Conservation (phyloP, 2,888 invertebrate species). For the Hydriomena furcata region DNA sequence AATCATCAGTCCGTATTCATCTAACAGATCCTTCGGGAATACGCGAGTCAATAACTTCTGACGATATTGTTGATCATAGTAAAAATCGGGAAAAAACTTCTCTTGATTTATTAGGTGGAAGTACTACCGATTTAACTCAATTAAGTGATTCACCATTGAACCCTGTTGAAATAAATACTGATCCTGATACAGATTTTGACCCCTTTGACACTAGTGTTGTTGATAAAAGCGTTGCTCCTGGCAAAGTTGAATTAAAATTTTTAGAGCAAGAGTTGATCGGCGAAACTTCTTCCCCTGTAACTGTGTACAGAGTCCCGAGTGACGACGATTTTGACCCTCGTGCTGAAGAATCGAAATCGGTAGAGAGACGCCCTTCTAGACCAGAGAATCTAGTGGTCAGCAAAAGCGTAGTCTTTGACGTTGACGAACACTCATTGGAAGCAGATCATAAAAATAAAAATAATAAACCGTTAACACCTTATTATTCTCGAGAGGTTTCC, state of each 20-base stretch:
- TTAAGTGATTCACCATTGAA: conserved; percentile 87
- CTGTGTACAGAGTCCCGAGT: conserved; percentile 78
- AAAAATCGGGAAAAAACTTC: conserved; percentile 70
- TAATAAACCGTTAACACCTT: conserved; percentile 91
- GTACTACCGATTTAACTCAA: conserved; percentile 88
- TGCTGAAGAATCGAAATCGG: conserved; percentile 81
- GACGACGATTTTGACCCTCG: conserved; percentile 94
- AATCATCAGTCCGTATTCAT: conserved; percentile 84
- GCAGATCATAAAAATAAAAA: conserved; percentile 85
- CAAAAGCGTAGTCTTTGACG: conserved; percentile 81
- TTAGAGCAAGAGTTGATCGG: conserved; percentile 90
- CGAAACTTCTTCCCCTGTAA: conserved; percentile 50
- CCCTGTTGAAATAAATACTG: conserved; percentile 83
- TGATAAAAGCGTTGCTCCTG: conserved; percentile 88
- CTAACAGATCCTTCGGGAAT: conserved; percentile 86
- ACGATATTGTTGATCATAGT: conserved; percentile 64
- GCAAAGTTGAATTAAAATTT: conserved; percentile 90
- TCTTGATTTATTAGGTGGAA: conserved; percentile 89
- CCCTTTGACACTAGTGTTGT: conserved; percentile 94
- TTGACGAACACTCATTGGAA: conserved; percentile 72
- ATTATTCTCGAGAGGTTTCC: conserved; percentile 87
- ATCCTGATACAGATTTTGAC: conserved; percentile 86
- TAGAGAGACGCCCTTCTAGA: conserved; percentile 84
- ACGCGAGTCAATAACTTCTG: conserved; percentile 81
- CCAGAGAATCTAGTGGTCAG: conserved; percentile 83